These are phyloP conservation scores for Gymnoscelis rufifasciata DNA, from an alignment of 2,888 invertebrate species.

Conservation along the genomic window DNA sequence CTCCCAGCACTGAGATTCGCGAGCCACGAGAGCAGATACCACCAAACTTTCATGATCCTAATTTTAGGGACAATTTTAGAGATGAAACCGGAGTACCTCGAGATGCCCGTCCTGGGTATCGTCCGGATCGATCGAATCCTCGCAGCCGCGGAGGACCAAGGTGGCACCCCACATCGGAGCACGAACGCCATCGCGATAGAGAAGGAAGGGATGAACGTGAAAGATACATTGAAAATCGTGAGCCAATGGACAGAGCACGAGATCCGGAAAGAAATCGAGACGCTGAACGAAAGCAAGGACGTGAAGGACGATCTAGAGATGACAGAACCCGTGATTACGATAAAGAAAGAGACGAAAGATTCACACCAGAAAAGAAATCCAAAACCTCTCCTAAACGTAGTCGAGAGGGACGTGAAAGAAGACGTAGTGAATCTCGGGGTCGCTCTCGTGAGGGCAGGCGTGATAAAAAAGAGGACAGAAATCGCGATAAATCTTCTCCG, in stretches of 20 bases:
- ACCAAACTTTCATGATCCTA: slow-evolving; percentile 57
- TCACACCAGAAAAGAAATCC: slow-evolving; percentile 62
- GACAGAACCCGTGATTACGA: slow-evolving; percentile 62
- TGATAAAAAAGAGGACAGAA: slow-evolving; percentile 75
- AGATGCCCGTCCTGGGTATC: slow-evolving; percentile 54
- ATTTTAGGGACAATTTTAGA: slow-evolving; percentile 60
- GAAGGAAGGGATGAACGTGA: slow-evolving; percentile 64
- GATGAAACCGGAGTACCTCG: slow-evolving; percentile 54
- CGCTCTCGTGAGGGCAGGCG: slow-evolving; percentile 72
- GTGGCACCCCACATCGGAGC: slow-evolving; percentile 58
- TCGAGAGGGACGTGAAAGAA: slow-evolving; percentile 61
- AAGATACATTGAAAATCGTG: slow-evolving; percentile 61
- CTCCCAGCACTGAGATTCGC: slow-evolving; percentile 60
- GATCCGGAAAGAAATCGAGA: slow-evolving; percentile 55
- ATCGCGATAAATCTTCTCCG: slow-evolving; percentile 60
- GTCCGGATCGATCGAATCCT: too few species aligned
- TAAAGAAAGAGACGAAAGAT: slow-evolving; percentile 66
- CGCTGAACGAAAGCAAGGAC: slow-evolving; percentile 43
- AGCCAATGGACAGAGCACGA: slow-evolving; percentile 58
- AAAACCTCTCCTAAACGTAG: slow-evolving; percentile 61
- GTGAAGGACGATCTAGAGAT: slow-evolving; percentile 32
- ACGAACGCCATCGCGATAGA: slow-evolving; percentile 65
- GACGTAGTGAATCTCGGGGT: slow-evolving; percentile 67
- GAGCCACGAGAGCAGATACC: slow-evolving; percentile 57
- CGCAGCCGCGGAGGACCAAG: slow-evolving; percentile 56